Base-by-base conservation (phyloP, 2,113 vertebrate genomes). In the Erpornis zantholeuca region DNA sequence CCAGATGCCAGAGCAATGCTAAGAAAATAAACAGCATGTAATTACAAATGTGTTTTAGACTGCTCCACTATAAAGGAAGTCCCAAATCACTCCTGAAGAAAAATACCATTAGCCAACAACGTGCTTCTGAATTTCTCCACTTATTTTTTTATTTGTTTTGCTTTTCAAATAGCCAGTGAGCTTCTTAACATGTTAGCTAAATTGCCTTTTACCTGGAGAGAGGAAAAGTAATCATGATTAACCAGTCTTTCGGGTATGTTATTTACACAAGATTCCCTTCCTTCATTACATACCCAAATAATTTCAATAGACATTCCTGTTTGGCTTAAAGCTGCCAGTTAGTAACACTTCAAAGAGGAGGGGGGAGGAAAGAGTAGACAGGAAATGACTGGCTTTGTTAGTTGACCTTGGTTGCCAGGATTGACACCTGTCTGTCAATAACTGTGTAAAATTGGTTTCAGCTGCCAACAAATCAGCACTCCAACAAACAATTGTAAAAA, bases 281-380 rank as follows among this genome's bases (percentile, higher is more conserved):
- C 45, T 61, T 87, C 5, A 0, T 61, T 66, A 63, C 53, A 72
- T 22, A 70, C 14, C 6, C 70, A 90, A 68, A 20, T 61, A 54
- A 93, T 93, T 86, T 78, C 66, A 61, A 36, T 27, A 82, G 80
- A 21, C 54, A 57, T 79, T 96, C 71, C 81, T 81, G 47, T 92
- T 94, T 61, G 88, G 78, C 42, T 75, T 72, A 87, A 94, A 90
- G n/a, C 12, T 88, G 36, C 29, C 61, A 44, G 76, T 95, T 97
- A 95, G 81, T 86, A 86, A 23, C 49, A 57, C 36, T 94, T 91
- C 65, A 75, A 53, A 56, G 50, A 31, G 28, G 3, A 8, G 3
- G 1, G 1, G 1, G 0, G 0, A 2, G 2, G 7, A 42, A 77
- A 16, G 36, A 68, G 23, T 22, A 84, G 38, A 21, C 9, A 47